Conservation (phyloP, 2,797 vertebrate genomes). For the Prunella strophiata region DNA sequence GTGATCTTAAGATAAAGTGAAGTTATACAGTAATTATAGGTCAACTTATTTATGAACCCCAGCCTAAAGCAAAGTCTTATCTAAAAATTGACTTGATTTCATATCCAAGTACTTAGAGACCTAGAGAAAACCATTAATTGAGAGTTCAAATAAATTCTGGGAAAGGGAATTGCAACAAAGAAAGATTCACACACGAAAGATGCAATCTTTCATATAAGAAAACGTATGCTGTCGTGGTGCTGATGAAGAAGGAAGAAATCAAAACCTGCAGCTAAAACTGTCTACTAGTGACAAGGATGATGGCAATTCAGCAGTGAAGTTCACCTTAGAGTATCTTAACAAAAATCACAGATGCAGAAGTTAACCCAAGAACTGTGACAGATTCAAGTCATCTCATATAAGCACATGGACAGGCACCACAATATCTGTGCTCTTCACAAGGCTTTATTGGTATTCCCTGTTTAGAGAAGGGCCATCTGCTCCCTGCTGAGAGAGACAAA, state of each 20-base stretch:
- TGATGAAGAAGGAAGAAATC: neutral
- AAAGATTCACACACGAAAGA: neutral
- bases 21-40: neutral
- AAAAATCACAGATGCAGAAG: neutral
- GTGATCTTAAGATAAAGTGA: neutral
- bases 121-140: neutral
- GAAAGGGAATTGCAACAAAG: neutral
- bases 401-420: neutral
- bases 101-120: neutral
- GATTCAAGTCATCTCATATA: neutral
- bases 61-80: neutral
- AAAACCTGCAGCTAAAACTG: neutral
- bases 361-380: neutral
- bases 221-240: neutral
- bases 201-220: neutral
- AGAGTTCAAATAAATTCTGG: neutral
- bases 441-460: neutral
- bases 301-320: neutral
- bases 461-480: constrained; percentile 44
- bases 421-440: neutral
- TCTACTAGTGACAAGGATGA: neutral
- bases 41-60: neutral
- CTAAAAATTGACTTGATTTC: neutral
- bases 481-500: constrained; percentile 28
- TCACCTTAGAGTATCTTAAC: neutral